Conservation (phyloP, 2,888 invertebrate species). For the Mechanitis mazaeus region DNA sequence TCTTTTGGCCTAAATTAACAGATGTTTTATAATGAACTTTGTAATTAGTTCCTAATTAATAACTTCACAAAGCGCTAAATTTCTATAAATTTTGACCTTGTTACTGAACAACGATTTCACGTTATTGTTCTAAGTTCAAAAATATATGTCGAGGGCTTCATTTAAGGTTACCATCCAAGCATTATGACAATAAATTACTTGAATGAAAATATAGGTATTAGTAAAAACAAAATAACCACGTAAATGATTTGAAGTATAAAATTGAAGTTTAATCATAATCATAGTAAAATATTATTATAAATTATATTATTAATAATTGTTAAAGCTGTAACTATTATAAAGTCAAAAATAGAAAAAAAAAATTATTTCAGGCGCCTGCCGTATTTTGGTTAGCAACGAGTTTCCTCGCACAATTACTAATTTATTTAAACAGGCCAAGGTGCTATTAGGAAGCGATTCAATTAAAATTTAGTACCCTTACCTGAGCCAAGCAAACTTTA, state of each 20-base stretch:
- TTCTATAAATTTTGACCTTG: constrained; percentile 60
- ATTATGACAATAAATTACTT: constrained; percentile 12
- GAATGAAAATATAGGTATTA: not conserved
- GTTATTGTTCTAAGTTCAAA: constrained; percentile 67
- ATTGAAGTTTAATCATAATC: too few species aligned
- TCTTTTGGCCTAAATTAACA: too few species aligned
- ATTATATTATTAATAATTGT: too few species aligned
- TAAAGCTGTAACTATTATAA: too few species aligned
- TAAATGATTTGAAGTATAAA: not conserved
- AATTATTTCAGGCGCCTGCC: constrained; percentile 23
- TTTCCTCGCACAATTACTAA: constrained; percentile 26
- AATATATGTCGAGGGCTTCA: constrained; percentile 75
- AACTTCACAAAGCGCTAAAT: constrained; percentile 53
- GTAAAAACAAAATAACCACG: too few species aligned
- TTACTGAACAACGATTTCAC: constrained; percentile 69
- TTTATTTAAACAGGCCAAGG: constrained; percentile 29
- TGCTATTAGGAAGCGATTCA: constrained; percentile 18
- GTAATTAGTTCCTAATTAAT: constrained; percentile 25
- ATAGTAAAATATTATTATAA: too few species aligned
- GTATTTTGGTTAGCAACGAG: constrained; percentile 26
- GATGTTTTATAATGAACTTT: not conserved
- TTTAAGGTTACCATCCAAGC: constrained; percentile 56
- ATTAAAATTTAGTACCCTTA: constrained; percentile 17
- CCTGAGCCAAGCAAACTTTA: constrained; percentile 8
- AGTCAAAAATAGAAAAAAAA: too few species aligned